Conservation (phyloP, 2,113 vertebrate genomes). For the Theristicus caerulescens region DNA sequence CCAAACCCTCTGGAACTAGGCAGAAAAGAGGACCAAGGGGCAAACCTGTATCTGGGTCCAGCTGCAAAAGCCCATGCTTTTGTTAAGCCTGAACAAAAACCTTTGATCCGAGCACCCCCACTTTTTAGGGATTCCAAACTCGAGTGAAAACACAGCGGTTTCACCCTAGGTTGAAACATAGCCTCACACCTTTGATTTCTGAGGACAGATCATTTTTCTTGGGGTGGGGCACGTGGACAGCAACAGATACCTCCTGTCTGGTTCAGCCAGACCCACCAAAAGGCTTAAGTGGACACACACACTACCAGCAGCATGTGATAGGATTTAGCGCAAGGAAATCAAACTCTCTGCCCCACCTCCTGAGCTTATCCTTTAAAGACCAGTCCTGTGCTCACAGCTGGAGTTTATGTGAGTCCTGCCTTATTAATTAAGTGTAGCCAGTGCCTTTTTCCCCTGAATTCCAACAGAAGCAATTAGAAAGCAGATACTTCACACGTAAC, state of each 20-base stretch:
- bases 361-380: conserved; percentile 61
- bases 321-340: conserved; percentile 47
- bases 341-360: conserved; percentile 49
- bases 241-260: conserved; percentile 24
- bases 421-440: conserved; percentile 70
- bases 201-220: conserved; percentile 38
- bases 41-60: background rate
- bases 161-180: conserved; percentile 1
- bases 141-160: background rate
- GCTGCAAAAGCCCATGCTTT: background rate
- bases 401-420: conserved; percentile 66
- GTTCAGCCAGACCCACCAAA: conserved; percentile 29
- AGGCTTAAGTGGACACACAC: conserved; percentile 48
- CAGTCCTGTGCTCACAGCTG: conserved; percentile 69
- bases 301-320: conserved; percentile 37
- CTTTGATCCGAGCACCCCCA: background rate
- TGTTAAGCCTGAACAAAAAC: background rate
- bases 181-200: conserved; percentile 40
- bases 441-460: conserved; percentile 14
- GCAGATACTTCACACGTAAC: conserved; percentile 56
- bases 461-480: conserved; percentile 68
- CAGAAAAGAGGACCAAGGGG: background rate
- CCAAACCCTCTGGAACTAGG: background rate
- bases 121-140: background rate
- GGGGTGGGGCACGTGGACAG: background rate